Evolutionary conservation across 2,888 invertebrate species (phyloP).

Genomic region (Unio delphinus): DNA sequence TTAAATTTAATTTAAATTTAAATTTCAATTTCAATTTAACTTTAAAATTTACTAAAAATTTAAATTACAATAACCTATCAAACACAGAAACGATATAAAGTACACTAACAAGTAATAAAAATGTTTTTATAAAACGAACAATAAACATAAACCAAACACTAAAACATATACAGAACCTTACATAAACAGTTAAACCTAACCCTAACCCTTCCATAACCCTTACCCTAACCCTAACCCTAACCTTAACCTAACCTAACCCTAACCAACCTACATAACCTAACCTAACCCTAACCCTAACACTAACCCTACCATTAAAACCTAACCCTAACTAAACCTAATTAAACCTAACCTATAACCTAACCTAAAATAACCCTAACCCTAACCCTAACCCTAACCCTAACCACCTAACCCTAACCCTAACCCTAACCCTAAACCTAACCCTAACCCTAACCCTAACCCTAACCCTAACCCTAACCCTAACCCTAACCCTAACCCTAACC

Average conservation of each 20-base stretch:
- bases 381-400: constrained; percentile 31
- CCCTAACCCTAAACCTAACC: constrained; percentile 22
- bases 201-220: constrained; percentile 26
- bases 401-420: constrained; percentile 28
- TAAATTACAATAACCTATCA: too few species aligned
- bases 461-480: constrained; percentile 12
- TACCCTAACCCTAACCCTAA: constrained; percentile 26
- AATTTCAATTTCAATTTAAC: too few species aligned
- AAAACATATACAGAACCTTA: too few species aligned
- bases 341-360: constrained; percentile 26
- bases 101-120: too few species aligned
- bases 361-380: constrained; percentile 26
- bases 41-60: too few species aligned
- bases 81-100: too few species aligned
- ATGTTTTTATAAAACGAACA: too few species aligned
- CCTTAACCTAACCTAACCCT: constrained; percentile 26
- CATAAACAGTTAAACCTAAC: constrained; percentile 19
- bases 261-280: constrained; percentile 19
- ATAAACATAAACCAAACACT: too few species aligned
- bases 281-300: constrained; percentile 30
- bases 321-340: constrained; percentile 26
- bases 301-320: constrained; percentile 36
- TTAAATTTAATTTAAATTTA: too few species aligned
- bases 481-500: constrained; percentile 12
- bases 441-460: constrained; percentile 10